These are phyloP conservation scores for Seira ritae DNA, from an alignment of 2,888 invertebrate species.

Conservation along the genomic window DNA sequence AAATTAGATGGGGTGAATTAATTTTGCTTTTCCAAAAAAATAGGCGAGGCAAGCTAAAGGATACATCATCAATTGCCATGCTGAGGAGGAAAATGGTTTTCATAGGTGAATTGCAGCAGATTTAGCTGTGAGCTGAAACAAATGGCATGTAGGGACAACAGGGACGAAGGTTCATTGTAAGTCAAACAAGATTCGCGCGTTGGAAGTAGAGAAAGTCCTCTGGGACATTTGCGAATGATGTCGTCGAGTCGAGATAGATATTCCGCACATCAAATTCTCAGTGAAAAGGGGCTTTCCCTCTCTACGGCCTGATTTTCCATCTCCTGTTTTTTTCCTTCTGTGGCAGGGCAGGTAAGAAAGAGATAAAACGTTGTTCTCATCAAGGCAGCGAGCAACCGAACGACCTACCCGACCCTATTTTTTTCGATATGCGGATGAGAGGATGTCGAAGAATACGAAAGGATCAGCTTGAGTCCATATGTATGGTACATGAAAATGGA, in stretches of 20 bases:
- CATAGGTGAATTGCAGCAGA: not conserved
- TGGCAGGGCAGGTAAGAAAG: not conserved
- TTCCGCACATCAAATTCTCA: not conserved
- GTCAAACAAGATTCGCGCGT: not conserved
- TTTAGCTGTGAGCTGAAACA: conserved; percentile 6
- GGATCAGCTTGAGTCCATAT: conserved; percentile 12
- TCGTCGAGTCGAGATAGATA: not conserved
- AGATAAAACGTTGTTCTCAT: conserved; percentile 14
- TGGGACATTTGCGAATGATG: conserved; percentile 1
- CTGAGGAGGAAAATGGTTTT: not conserved
- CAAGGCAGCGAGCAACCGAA: not conserved
- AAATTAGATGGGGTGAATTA: conserved; percentile 8
- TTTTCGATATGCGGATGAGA: not conserved
- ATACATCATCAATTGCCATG: not conserved
- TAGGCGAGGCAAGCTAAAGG: not conserved
- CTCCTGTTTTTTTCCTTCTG: not conserved
- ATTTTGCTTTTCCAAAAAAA: conserved; percentile 13
- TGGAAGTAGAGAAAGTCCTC: not conserved
- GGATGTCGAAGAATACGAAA: conserved; percentile 11
- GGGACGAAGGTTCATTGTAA: not conserved
- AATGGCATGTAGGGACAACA: not conserved
- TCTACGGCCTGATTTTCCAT: not conserved
- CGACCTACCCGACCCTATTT: not conserved
- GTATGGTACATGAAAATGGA: not conserved
- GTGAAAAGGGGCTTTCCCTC: not conserved